Base-by-base conservation (phyloP, 2,113 vertebrate genomes). In the Oreotrochilus melanogaster region DNA sequence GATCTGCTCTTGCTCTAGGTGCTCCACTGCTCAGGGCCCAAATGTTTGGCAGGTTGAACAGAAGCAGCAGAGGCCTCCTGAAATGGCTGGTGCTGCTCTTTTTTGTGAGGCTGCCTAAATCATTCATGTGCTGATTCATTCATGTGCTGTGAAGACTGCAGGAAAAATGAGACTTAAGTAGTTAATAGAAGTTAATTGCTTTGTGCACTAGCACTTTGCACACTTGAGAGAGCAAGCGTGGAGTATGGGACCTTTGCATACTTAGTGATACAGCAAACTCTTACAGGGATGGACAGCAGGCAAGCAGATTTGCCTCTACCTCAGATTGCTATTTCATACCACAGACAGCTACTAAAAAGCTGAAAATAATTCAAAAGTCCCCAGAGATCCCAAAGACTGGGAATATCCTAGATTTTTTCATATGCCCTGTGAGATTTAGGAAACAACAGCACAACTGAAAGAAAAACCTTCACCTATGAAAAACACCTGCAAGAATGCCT, bases 241-340 rank as follows among this genome's bases (percentile, higher is more conserved):
- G 43, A 60, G 11, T 54, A 33, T 5, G 14, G 27, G 42, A 72
- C 50, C 27, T 67, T 82, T 71, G 43, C 11, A 13, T 6, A 11
- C 3, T 53, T 82, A 33, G 62, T 0, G 3, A 18, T 24, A 58
- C 7, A 54, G 19, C 0, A 0, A 88, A 39, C 12, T 7, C 22
- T 79, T 50, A 51, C 2, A 2, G n/a, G 39, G 6, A 61, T 1
- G 1, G 78, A 57, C 24, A 76, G 74, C 14, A 76, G 47, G 89
- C 16, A 8, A 83, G 39, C 31, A 72, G 45, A 60, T 80, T 79
- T 79, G 75, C 19, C 24, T 86, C 25, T 37, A 88, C 13, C 43
- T 31, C 0, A 0, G 47, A 47, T 4, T 54, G 33, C n/a, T 54
- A 50, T 27, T 51, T 92, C 48, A 67, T 51, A 43, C 30, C 51